Percentiles rank a stretch among this genome's conserved stretches.
These are phyloP conservation scores for Orthosia cruda DNA, from an alignment of 2,888 invertebrate genomes.

Conservation along the genomic window DNA sequence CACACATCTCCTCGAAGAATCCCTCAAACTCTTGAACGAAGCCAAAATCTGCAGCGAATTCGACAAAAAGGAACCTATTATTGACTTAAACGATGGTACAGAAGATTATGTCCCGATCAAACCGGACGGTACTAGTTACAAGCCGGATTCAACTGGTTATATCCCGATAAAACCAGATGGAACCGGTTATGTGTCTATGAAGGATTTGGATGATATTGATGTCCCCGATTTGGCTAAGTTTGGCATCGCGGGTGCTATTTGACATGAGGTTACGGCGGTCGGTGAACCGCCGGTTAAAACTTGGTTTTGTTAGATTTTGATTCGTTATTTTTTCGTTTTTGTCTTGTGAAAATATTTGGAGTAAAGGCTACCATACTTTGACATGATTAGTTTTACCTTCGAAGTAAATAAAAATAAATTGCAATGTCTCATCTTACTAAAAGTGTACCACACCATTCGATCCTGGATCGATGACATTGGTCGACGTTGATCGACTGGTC, in stretches of 20 bases:
- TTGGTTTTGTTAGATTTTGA: constrained; percentile 85
- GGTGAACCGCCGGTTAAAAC: constrained; percentile 88
- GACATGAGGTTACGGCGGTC: constrained; percentile 84
- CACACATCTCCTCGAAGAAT: constrained; percentile 87
- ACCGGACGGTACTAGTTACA: constrained; percentile 67
- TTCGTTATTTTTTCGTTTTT: background rate
- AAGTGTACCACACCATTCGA: background rate
- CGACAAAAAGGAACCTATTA: constrained; percentile 83
- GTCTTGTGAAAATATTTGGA: background rate
- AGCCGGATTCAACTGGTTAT: constrained; percentile 78
- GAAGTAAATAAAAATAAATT: background rate
- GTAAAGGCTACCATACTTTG: background rate
- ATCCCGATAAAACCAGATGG: constrained; percentile 77
- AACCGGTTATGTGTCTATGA: constrained; percentile 69
- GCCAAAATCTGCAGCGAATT: constrained; percentile 86
- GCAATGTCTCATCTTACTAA: background rate
- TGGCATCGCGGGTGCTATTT: constrained; percentile 83
- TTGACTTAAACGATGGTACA: constrained; percentile 83
- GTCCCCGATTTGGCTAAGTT: constrained; percentile 86
- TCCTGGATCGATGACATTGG: background rate
- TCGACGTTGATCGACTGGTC: background rate
- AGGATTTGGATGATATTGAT: constrained; percentile 84
- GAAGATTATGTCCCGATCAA: constrained; percentile 87
- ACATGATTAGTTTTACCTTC: background rate
- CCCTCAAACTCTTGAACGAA: constrained; percentile 87